Evolutionary conservation across 1,140 invertebrate species (phyloP), one percentile per base, ranked within the genome.

Genomic region (Bradynema listronoti): DNA sequence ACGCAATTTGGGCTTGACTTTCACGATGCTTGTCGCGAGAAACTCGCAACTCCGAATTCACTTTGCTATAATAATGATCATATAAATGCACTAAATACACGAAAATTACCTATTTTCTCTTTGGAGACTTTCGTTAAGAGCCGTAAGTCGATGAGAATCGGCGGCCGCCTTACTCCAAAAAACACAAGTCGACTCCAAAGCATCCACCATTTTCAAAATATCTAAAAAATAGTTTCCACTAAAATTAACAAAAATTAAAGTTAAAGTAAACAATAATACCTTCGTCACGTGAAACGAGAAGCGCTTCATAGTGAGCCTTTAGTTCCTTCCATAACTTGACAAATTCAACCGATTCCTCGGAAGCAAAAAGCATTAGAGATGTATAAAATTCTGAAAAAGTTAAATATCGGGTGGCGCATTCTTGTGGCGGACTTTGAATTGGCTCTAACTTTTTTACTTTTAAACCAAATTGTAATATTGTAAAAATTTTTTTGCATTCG

Each of bases 1-100:
- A n/a, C 4, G 47, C 47, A n/a, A 19, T 50, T 25, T 50, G 16
- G 34, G 47, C 47, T 25, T 50, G 47, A 24, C 16, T 32, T 3
- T 50, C 47, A 50, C 47, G 47, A 5, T 19, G 47, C 27, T 50
- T 50, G 5, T 50, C 47, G 16, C 27, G 47, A 24, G 47, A 30
- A 27, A n/a, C 16, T 2, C 27, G 47, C 2, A 50, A 32, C n/a
- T 50, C 47, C 4, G 19, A 5, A 27, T n/a, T 29, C 9, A 50
- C n/a, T 30, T 50, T 50, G 16, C 47, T 50, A 27, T 5, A 50
- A 4, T 39, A 11, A 39, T 39, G 36, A 11, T 39, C 36, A 19
- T 39, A 19, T 39, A 39, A 11, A 19, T 39, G n/a, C n/a, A n/a
- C n/a, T n/a, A n/a, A n/a, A n/a, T n/a, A n/a, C n/a, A n/a, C n/a